A percentile compares a stretch with the other conserved stretches of the same genome.
phyloP scores from a whole-genome alignment of 1,140 invertebrate genomes.

The Drosophila rhopaloa region DNA sequence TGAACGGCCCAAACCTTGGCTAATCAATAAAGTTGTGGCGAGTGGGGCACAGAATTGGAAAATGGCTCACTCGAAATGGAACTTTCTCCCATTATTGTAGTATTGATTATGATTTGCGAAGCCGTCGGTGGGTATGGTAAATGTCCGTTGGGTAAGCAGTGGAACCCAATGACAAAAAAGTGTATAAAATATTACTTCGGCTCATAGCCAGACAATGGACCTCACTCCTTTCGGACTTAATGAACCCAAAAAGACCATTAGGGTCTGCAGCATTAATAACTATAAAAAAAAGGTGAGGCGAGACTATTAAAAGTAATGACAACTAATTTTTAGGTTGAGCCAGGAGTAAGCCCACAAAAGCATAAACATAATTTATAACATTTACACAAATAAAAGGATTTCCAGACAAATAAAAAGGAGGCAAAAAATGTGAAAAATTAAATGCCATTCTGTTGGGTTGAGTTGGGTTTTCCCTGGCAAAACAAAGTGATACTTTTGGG shows the following conservation, averaged over 20 bases:
- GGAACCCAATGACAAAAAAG: conserved; percentile 22
- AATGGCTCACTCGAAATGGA: conserved; percentile 24
- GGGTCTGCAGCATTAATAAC: conserved; percentile 48
- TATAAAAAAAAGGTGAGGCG: conserved; percentile 50
- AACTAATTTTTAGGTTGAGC: conserved; percentile 58
- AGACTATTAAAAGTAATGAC: conserved; percentile 65
- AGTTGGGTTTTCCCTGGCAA: conserved; percentile 4
- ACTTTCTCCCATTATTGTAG: conserved; percentile 13
- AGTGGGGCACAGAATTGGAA: conserved; percentile 1
- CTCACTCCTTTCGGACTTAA: conserved; percentile 33
- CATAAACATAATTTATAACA: conserved; percentile 60
- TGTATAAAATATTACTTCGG: conserved; percentile 59
- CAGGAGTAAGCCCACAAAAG: conserved; percentile 23
- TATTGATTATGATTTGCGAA: conserved; percentile 26
- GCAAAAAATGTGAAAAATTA: conserved; percentile 66
- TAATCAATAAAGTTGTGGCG: conserved; percentile 39
- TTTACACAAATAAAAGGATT: conserved; percentile 33
- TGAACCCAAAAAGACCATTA: conserved; percentile 48
- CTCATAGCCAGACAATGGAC: conserved; percentile 27
- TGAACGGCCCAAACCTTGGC: conserved; percentile 20
- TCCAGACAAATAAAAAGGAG: background rate
- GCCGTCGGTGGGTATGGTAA: background rate
- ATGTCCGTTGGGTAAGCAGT: conserved; percentile 36
- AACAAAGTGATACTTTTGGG: conserved; percentile 23
- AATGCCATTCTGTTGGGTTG: conserved; percentile 59